Evolutionary conservation across 2,113 vertebrate genomes (phyloP).

Genomic region (Corydoras maculifer): DNA sequence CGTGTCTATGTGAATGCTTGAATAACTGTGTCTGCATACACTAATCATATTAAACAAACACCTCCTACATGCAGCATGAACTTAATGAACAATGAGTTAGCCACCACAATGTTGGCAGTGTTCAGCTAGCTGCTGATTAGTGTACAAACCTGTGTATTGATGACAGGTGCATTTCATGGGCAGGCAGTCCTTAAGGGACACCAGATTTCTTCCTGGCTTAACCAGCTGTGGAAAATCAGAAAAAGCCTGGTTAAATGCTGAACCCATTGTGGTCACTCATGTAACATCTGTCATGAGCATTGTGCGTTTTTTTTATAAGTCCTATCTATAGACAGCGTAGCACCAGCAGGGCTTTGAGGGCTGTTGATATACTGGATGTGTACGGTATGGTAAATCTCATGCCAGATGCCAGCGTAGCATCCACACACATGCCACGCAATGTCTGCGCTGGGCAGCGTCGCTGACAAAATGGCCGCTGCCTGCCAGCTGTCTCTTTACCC

Average conservation of each 20-base stretch:
- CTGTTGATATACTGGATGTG: neutral
- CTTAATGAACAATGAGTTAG: too few species aligned
- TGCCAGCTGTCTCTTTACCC: slow-evolving; percentile 68
- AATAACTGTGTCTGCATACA: too few species aligned
- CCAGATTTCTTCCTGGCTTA: neutral
- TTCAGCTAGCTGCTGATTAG: too few species aligned
- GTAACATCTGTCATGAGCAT: slow-evolving; percentile 7
- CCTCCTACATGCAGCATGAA: too few species aligned
- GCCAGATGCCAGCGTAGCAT: slow-evolving; percentile 53
- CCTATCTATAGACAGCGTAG: slow-evolving; percentile 1
- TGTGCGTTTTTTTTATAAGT: neutral
- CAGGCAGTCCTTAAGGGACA: neutral
- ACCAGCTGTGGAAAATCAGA: neutral
- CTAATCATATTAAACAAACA: too few species aligned
- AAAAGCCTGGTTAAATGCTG: neutral
- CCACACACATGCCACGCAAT: slow-evolving; percentile 50
- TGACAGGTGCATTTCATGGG: neutral
- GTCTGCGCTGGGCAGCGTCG: slow-evolving; percentile 59
- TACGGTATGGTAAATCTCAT: slow-evolving; percentile 30
- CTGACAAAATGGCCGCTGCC: slow-evolving; percentile 70
- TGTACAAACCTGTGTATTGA: neutral
- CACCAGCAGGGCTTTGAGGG: neutral
- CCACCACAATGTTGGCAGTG: too few species aligned
- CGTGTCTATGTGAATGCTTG: too few species aligned
- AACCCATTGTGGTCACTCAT: neutral